phyloP scores from a whole-genome alignment of 2,888 invertebrate species.

The Dinocampus coccinellae region DNA sequence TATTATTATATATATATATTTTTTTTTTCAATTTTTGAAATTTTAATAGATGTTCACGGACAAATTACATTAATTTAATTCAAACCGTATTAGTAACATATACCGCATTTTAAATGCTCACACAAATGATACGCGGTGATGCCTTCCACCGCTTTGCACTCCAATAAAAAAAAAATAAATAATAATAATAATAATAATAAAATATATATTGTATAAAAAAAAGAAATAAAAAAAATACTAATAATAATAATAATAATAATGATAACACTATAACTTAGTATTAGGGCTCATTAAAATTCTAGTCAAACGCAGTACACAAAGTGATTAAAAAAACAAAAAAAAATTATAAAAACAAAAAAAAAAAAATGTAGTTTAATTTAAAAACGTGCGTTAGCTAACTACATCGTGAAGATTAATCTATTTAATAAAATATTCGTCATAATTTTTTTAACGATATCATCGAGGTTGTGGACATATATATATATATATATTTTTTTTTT shows the following conservation, averaged over 20 bases:
- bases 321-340: too few relatives aligned
- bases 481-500: too few relatives aligned
- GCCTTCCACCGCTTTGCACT: background rate
- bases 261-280: background rate
- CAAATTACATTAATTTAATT: constrained; percentile 39
- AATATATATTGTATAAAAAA: too few relatives aligned
- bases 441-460: constrained; percentile 5
- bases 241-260: background rate
- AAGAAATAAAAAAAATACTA: background rate
- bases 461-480: background rate
- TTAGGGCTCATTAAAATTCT: constrained; percentile 46
- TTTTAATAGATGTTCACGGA: too few relatives aligned
- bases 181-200: background rate
- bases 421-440: background rate
- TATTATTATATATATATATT: too few relatives aligned
- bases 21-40: too few relatives aligned
- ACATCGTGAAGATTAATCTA: constrained; percentile 26
- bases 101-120: constrained; percentile 18
- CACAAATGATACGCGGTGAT: constrained; percentile 32
- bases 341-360: too few relatives aligned
- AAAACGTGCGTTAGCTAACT: constrained; percentile 15
- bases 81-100: constrained; percentile 1
- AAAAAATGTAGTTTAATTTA: constrained; percentile 48
- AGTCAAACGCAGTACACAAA: constrained; percentile 57
- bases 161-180: background rate